Percentiles rank a stretch among this genome's conserved stretches.
Conservation (phyloP, 2,113 vertebrate genomes). For the Bos taurus region ARS-UCD2.0 NC_037336.1:86713001-86713500, state of each 20-base stretch:
- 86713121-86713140: not conserved
- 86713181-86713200: not conserved
- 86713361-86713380: not conserved
- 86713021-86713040: no score
- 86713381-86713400: not conserved
- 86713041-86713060: not conserved
- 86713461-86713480: not conserved
- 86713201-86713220: not conserved
- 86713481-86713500: not conserved
- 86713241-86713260: not conserved
- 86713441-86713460: not conserved
- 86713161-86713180: not conserved
- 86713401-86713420: not conserved
- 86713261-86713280: not conserved
- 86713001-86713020: not conserved
- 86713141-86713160: not conserved
- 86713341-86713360: not conserved
- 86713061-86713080: not conserved
- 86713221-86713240: not conserved
- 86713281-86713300: not conserved
- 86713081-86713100: not conserved
- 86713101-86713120: not conserved
- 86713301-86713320: not conserved
- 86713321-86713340: not conserved
- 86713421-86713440: not conserved